phyloP scores from a whole-genome alignment of 2,113 vertebrate species.

The Bombycilla garrulus region DNA sequence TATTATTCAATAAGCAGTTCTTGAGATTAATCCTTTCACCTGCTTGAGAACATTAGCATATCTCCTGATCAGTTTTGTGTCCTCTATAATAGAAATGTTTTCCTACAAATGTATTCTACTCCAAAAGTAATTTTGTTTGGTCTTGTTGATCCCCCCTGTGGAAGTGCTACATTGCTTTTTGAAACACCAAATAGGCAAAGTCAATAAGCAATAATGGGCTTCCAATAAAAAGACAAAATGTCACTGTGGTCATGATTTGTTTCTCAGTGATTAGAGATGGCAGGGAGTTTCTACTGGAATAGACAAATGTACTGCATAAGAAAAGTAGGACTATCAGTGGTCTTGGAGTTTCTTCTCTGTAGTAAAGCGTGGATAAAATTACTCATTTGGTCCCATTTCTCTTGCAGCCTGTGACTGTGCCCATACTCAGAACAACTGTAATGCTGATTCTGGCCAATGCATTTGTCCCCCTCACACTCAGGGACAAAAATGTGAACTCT shows the following conservation, averaged over 20 bases:
- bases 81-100: background rate
- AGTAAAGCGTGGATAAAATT: background rate
- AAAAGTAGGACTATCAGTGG: background rate
- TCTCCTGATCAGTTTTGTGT: background rate
- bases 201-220: background rate
- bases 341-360: background rate
- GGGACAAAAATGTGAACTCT: conserved; percentile 82
- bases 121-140: background rate
- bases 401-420: conserved; percentile 85
- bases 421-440: conserved; percentile 87
- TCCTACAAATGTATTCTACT: background rate
- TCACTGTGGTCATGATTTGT: background rate
- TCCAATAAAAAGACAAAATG: background rate
- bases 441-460: conserved; percentile 81
- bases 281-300: background rate
- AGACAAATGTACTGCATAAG: background rate
- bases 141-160: background rate
- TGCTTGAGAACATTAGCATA: background rate
- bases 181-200: background rate
- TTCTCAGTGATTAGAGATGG: background rate
- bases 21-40: background rate
- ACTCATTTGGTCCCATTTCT: background rate
- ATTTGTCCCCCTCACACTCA: conserved; percentile 86
- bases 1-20: background rate
- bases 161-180: background rate